Percentiles rank a stretch among this genome's conserved stretches.
phyloP scores from a whole-genome alignment of 1,140 invertebrate species.

The Drosophila guanche region DNA sequence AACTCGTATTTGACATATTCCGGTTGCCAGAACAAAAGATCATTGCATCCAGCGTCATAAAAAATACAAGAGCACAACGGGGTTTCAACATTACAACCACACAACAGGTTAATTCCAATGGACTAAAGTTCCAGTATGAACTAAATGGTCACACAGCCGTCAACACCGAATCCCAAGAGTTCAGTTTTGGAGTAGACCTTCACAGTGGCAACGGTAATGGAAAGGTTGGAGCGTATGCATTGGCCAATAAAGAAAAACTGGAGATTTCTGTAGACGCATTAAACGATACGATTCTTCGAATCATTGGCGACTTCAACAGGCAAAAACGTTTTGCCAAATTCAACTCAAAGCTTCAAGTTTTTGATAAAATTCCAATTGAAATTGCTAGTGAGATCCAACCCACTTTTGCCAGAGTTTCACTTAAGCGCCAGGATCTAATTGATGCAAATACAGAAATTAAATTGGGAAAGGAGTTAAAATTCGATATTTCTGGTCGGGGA shows the following conservation, averaged over 20 bases:
- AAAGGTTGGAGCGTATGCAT: slow-evolving; percentile 22
- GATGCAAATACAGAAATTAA: slow-evolving; percentile 85
- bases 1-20: slow-evolving; percentile 87
- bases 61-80: slow-evolving; percentile 30
- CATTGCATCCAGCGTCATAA: slow-evolving; percentile 63
- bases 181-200: slow-evolving; percentile 45
- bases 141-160: slow-evolving; percentile 46
- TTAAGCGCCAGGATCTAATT: slow-evolving; percentile 85
- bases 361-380: slow-evolving; percentile 59
- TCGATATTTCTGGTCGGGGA: slow-evolving; percentile 84
- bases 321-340: slow-evolving; percentile 58
- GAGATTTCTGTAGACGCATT: slow-evolving; percentile 73
- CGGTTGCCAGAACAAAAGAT: slow-evolving; percentile 87
- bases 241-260: slow-evolving; percentile 48
- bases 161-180: slow-evolving; percentile 38
- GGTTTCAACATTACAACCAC: slow-evolving; percentile 63
- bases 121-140: slow-evolving; percentile 66
- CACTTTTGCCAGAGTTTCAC: slow-evolving; percentile 42
- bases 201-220: slow-evolving; percentile 36
- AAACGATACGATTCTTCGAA: slow-evolving; percentile 57
- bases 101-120: slow-evolving; percentile 55
- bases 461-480: slow-evolving; percentile 87
- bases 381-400: slow-evolving; percentile 62
- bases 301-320: slow-evolving; percentile 40
- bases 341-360: slow-evolving; percentile 56